phyloP scores from a whole-genome alignment of 2,888 invertebrate genomes.

The Philereme vetulata region DNA sequence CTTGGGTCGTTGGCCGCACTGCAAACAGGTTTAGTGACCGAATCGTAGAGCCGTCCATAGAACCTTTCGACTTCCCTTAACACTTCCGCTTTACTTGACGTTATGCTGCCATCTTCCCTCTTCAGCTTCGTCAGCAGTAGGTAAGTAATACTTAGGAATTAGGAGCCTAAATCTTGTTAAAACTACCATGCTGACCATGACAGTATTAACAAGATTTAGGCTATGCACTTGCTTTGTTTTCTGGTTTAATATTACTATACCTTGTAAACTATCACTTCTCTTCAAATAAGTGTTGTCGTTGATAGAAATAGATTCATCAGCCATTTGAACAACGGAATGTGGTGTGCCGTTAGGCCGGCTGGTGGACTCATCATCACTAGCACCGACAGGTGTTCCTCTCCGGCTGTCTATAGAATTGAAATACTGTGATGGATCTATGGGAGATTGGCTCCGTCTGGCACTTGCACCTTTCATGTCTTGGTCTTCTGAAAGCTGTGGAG shows the following conservation, averaged over 20 bases:
- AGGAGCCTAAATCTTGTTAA: neutral
- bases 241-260: constrained; percentile 42
- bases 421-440: constrained; percentile 68
- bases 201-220: too few species aligned
- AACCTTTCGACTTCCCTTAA: too few species aligned
- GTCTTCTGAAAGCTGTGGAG: constrained; percentile 73
- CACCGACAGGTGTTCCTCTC: constrained; percentile 75
- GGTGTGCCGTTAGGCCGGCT: constrained; percentile 81
- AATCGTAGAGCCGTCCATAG: too few species aligned
- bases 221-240: neutral
- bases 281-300: constrained; percentile 73
- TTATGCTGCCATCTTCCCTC: too few species aligned
- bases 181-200: neutral
- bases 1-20: too few species aligned
- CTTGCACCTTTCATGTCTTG: constrained; percentile 77
- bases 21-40: too few species aligned
- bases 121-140: too few species aligned
- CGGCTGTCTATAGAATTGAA: constrained; percentile 62
- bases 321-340: constrained; percentile 88
- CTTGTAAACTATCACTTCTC: constrained; percentile 76
- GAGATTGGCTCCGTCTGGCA: constrained; percentile 72
- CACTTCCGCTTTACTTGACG: too few species aligned
- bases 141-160: neutral
- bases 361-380: constrained; percentile 80
- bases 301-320: constrained; percentile 73